Evolutionary conservation across 2,797 vertebrate species (phyloP).

Genomic region (Liparis tanakae): DNA sequence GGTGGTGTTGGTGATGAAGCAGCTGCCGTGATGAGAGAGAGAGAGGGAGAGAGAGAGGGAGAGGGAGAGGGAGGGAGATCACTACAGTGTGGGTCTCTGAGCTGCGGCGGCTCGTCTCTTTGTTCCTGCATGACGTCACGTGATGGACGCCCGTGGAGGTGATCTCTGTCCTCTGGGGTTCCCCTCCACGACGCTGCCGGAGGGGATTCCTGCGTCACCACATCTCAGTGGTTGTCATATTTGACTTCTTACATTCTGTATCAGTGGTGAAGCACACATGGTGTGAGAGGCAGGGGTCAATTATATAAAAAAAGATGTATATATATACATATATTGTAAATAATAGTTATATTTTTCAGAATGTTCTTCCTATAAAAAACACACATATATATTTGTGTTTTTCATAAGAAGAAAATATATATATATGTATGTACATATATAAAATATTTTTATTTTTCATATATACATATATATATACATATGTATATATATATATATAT

Average conservation of each 20-base stretch:
- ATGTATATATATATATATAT: too few species aligned
- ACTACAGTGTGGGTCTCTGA: too few species aligned
- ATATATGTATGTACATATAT: too few species aligned
- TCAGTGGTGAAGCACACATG: not conserved
- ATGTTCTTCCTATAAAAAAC: too few species aligned
- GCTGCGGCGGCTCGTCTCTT: slow-evolving; percentile 6
- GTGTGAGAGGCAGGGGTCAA: not conserved
- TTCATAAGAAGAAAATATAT: too few species aligned
- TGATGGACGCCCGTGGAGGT: not conserved
- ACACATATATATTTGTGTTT: too few species aligned
- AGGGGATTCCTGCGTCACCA: not conserved
- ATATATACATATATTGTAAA: too few species aligned
- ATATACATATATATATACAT: too few species aligned
- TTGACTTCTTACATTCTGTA: not conserved
- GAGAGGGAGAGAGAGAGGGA: too few species aligned
- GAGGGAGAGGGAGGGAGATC: slow-evolving; percentile 44
- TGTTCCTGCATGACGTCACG: slow-evolving; percentile 11
- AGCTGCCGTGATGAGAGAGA: slow-evolving; percentile 48
- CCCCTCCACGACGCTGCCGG: not conserved
- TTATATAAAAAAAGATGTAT: not conserved
- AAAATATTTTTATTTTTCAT: too few species aligned
- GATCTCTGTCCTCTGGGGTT: slow-evolving; percentile 2
- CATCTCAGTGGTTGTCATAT: not conserved
- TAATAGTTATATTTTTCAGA: too few species aligned
- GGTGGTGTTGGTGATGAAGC: slow-evolving; percentile 55